These are phyloP conservation scores for Selenia dentaria DNA, from an alignment of 2,888 invertebrate genomes.

Conservation along the genomic window DNA sequence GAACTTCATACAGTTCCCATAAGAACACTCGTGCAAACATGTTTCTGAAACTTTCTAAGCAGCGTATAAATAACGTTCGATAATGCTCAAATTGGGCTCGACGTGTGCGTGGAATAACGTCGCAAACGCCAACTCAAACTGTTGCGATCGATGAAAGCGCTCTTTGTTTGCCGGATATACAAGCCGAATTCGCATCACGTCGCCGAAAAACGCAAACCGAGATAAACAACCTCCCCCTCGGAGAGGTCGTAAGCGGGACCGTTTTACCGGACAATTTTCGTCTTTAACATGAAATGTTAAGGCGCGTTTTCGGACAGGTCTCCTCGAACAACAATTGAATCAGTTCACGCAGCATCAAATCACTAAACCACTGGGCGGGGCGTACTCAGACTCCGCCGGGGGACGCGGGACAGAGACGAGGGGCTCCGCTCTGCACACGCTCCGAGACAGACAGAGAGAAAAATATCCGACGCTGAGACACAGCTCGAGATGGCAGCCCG, in stretches of 20 bases:
- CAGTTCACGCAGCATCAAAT: conserved; percentile 85
- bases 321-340: conserved; percentile 79
- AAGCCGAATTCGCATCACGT: conserved; percentile 83
- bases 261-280: conserved; percentile 80
- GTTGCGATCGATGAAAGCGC: conserved; percentile 74
- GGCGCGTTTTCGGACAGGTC: conserved; percentile 69
- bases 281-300: conserved; percentile 77
- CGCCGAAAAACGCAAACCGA: conserved; percentile 82
- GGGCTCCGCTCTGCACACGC: conserved; percentile 45
- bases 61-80: conserved; percentile 78
- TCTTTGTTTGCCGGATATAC: conserved; percentile 80
- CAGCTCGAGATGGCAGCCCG: conserved; percentile 69
- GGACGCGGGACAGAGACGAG: conserved; percentile 73
- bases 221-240: conserved; percentile 79
- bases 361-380: conserved; percentile 85
- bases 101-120: conserved; percentile 49
- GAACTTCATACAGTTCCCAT: conserved; percentile 69
- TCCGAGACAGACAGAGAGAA: conserved; percentile 64
- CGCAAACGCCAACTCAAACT: conserved; percentile 64
- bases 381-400: conserved; percentile 79
- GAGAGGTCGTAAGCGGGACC: conserved; percentile 76
- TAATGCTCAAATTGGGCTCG: conserved; percentile 70
- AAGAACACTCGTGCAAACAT: conserved; percentile 69
- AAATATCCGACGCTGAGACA: conserved; percentile 53
- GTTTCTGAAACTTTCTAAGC: conserved; percentile 76